These are phyloP conservation scores for Cyclina sinensis DNA, from an alignment of 1,140 invertebrate species.

Conservation along the genomic window DNA sequence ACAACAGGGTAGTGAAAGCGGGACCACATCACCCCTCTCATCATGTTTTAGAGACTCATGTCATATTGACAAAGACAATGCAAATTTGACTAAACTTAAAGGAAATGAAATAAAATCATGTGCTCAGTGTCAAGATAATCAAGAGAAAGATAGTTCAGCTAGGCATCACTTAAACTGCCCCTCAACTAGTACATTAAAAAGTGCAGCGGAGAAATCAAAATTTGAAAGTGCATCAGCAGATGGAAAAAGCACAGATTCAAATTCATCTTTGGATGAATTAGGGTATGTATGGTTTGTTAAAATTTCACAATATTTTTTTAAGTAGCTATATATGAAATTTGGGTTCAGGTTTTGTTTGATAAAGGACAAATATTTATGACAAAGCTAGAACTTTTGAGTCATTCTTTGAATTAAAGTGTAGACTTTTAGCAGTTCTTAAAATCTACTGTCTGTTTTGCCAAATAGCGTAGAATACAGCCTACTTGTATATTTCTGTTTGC, in stretches of 20 bases:
- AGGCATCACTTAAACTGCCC: not conserved
- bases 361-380: too few relatives aligned
- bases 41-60: conserved; percentile 3
- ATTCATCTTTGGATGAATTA: not conserved
- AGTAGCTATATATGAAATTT: too few relatives aligned
- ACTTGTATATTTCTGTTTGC: too few relatives aligned
- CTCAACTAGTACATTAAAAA: not conserved
- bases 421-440: too few relatives aligned
- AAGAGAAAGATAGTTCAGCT: not conserved
- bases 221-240: conserved; percentile 16
- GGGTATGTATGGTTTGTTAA: not conserved
- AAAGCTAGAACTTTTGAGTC: too few relatives aligned
- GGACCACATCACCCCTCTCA: not conserved
- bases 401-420: too few relatives aligned
- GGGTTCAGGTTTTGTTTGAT: too few relatives aligned
- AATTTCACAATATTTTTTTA: too few relatives aligned
- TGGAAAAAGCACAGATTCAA: conserved; percentile 6
- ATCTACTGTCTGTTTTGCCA: too few relatives aligned
- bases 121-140: not conserved
- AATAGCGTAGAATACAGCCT: too few relatives aligned
- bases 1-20: not conserved
- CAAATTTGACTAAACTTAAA: not conserved
- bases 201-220: not conserved
- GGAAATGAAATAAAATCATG: not conserved
- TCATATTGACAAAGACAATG: not conserved